phyloP scores from a whole-genome alignment of 1,140 invertebrate genomes.

The Phocides pigmalion region DNA sequence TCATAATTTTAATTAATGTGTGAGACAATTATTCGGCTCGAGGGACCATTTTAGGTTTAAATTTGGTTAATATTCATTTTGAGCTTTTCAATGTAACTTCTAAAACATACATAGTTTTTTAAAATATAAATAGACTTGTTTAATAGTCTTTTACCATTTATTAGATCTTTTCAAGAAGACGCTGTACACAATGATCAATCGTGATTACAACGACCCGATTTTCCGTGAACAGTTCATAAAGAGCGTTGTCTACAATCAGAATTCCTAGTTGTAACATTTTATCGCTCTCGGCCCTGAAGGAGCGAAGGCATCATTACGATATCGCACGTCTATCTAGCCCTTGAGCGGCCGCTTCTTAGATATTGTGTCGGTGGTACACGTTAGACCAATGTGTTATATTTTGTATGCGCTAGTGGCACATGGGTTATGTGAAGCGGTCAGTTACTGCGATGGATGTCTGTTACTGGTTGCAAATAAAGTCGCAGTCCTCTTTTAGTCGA shows the following conservation, averaged over 20 bases:
- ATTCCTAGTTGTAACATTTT: conserved; percentile 28
- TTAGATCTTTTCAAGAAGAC: not conserved
- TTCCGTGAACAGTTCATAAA: conserved; percentile 20
- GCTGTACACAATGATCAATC: not conserved
- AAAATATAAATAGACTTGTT: no score
- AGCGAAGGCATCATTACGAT: conserved; percentile 41
- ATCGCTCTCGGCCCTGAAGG: conserved; percentile 28
- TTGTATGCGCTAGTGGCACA: no score
- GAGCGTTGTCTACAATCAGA: conserved; percentile 31
- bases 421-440: no score
- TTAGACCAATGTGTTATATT: not conserved
- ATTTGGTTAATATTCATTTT: no score
- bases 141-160: no score
- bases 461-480: no score
- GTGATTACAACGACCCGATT: conserved; percentile 29
- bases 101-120: no score
- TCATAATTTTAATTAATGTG: not conserved
- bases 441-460: no score
- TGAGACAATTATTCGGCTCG: not conserved
- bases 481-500: no score
- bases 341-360: conserved; percentile 30
- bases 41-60: not conserved
- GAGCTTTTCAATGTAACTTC: not conserved
- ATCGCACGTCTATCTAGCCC: conserved; percentile 44
- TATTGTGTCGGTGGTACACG: not conserved